Base-by-base conservation (phyloP, 2,113 vertebrate genomes). In the Delphinapterus leucas region DNA sequence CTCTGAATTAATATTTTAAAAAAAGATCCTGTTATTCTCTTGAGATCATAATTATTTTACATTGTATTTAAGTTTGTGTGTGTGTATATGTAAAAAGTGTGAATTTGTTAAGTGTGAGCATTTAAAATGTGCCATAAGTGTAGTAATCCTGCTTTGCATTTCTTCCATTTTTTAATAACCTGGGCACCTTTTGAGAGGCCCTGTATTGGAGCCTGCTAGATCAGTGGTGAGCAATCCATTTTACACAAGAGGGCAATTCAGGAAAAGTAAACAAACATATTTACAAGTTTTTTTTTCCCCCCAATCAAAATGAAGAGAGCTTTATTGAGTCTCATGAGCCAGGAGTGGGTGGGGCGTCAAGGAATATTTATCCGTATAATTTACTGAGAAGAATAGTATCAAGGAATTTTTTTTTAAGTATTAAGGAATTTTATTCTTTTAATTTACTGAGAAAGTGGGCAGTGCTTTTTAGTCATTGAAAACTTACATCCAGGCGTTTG, bases 231-330 rank as follows among this genome's bases (percentile, higher is more conserved):
- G 28, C 81, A 58, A 41, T 84, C 36, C 38, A 60, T 76, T 71
- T 67, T 77, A 88, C 25, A 15, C 23, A 81, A 90, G 63, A 93
- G 6, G 36, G 31, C 60, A 80, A 55, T 88, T 79, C 63, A 77
- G 88, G 67, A 90, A 96, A 81, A 91, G 88, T 67, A 67, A 83
- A 58, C 38, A 84, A 85, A 63, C 8, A 25, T 84, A 86, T 80
- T 88, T 95, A 93, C 0, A 6, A 65, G 90, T 44, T 18, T 38
- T 36, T 83, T 76, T 44, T 21, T 5, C 1, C 18, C 44, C 8
- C 77, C 92, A 49, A 31, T 82, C 83, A 68, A 55, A 71, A 76
- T 44, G 47, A 73, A 61, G 88, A 81, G 38, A 79, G 31, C 33
- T 77, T 91, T 67, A 65, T 70, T 65, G 77, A 94, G 9, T 94